Evolutionary conservation across 2,888 invertebrate species (phyloP).

Genomic region (Steinernema carpocapsae): DNA sequence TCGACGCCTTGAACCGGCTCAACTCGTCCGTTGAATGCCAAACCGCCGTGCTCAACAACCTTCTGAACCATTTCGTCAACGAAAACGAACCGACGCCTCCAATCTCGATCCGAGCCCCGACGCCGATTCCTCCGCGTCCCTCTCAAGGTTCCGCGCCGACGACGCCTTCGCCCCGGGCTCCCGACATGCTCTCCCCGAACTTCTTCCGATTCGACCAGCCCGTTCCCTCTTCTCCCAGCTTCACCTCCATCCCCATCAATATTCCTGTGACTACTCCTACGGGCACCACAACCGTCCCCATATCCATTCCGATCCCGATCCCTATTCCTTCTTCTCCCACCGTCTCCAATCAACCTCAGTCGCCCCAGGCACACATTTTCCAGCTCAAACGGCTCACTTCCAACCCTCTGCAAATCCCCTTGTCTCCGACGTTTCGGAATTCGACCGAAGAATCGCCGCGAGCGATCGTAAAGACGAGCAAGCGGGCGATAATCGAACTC

Average conservation of each 20-base stretch:
- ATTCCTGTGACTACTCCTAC: neutral
- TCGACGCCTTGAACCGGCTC: neutral
- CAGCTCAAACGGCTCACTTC: constrained; percentile 8
- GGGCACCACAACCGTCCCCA: neutral
- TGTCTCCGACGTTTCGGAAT: neutral
- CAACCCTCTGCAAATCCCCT: neutral
- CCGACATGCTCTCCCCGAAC: neutral
- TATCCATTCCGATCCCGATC: neutral
- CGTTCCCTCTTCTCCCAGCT: neutral
- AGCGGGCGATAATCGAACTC: neutral
- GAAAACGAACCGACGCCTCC: neutral
- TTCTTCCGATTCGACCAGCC: constrained; percentile 1
- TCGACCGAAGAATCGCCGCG: neutral
- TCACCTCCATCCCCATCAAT: neutral
- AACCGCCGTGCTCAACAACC: constrained; percentile 10
- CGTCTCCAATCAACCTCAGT: neutral
- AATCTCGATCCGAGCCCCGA: neutral
- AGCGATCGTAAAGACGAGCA: constrained; percentile 13
- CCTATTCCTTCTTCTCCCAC: too few species aligned
- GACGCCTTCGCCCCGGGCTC: neutral
- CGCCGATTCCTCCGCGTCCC: neutral
- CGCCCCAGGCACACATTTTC: constrained; percentile 14
- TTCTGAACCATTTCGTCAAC: constrained; percentile 4
- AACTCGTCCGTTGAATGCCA: neutral
- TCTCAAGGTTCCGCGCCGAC: neutral